Percentiles rank a stretch among this genome's conserved stretches.
Evolutionary conservation across 2,888 invertebrate genomes (phyloP).

Genomic region (Eristalis pertinax): DNA sequence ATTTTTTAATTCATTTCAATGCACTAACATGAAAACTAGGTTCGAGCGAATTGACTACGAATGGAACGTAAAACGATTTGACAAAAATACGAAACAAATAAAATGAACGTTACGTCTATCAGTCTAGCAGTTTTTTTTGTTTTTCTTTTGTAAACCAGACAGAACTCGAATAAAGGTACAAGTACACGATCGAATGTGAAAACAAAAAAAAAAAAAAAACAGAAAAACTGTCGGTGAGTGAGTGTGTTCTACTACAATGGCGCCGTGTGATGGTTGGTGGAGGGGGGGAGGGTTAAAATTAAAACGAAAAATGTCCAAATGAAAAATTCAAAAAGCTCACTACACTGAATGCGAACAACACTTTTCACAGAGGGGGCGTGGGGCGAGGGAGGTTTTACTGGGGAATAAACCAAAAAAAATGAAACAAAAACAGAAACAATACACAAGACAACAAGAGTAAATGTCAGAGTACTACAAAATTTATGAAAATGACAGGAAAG

Average conservation of each 20-base stretch:
- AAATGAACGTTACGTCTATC: not conserved
- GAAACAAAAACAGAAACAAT: not conserved
- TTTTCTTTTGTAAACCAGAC: not conserved
- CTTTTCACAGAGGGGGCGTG: too few relatives aligned
- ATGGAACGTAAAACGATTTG: conserved; percentile 31
- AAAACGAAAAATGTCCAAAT: not conserved
- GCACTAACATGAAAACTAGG: conserved; percentile 46
- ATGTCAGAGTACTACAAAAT: not conserved
- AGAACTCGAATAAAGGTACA: not conserved
- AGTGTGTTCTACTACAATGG: not conserved
- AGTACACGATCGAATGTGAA: not conserved
- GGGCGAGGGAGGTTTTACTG: too few relatives aligned
- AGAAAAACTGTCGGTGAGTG: not conserved
- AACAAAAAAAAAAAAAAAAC: not conserved
- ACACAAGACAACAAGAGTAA: not conserved
- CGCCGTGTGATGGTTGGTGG: too few relatives aligned
- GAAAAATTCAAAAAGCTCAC: not conserved
- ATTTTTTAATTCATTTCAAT: conserved; percentile 54
- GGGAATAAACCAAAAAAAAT: too few relatives aligned
- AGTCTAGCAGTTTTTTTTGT: not conserved
- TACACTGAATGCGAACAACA: not conserved
- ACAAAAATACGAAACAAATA: not conserved
- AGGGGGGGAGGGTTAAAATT: not conserved
- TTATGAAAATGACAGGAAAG: not conserved
- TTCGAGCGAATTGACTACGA: conserved; percentile 47